Evolutionary conservation across 2,113 vertebrate species (phyloP), one percentile per base, ranked within the genome.

Genomic region (Catagonus wagneri): DNA sequence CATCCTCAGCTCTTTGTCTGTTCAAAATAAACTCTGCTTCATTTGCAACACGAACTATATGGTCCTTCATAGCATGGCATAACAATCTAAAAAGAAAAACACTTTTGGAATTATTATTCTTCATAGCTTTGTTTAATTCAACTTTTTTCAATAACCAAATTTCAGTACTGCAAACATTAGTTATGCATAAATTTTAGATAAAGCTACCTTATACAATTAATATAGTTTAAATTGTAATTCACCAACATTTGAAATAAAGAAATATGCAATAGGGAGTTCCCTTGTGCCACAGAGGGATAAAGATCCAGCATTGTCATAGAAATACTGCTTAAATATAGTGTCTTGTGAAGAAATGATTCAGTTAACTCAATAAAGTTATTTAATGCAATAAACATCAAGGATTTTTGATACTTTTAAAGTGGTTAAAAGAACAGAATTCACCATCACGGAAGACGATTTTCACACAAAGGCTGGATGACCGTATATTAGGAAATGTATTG

Each of bases 21-120:
- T 99, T 99, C 96, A 99, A 98, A 98, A 99, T 99, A 97, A 99
- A 99, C 97, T 99, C 99, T 0, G 99, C 99, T 97, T 99, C 99
- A 76, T 99, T 99, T 92, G 99, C 99, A 6, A 99, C 99, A 39
- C 99, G 99, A 2, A 99, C 99, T 85, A 99, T 99, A 95, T 99
- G 99, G 98, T 99, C 99, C 98, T 99, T 99, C 99, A 99, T 99
- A 89, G 99, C 99, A 79, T 99, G 99, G 97, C 99, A 99, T 32
- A 99, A 98, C 91, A 99, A 98, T 97, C 99, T 99, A 80, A 89
- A 97, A 87, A 81, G 17, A 80, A 92, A 97, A 95, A 7, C 0
- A 63, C 6, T 10, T 2, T 32, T 60, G 60, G 23, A 95, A 88
- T 98, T 44, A 97, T 29, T 7, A 17, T 52, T 97, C 52, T 44